Evolutionary conservation across 2,888 invertebrate genomes (phyloP), one percentile per base, ranked within the genome.

Genomic region (Pardosa pseudoannulata): DNA sequence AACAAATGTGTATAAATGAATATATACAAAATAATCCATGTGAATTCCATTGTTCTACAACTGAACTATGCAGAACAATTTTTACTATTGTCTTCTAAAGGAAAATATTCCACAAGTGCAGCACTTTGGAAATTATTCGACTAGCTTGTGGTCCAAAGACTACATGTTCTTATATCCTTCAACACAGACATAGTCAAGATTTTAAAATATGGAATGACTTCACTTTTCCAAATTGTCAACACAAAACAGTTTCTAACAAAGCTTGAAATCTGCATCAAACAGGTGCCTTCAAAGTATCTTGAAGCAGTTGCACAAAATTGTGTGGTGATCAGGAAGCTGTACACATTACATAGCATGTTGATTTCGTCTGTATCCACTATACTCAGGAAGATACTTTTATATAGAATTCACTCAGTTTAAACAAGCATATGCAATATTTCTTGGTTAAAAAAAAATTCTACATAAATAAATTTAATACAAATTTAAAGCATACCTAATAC

Each of bases 361-460:
- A 56, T 56, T 56, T 56, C 56, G 56, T 56, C 56, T 56, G 56
- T 56, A 56, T 23, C 23, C 56, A 56, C 56, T 56, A 56, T 56
- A 56, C 56, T 11, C 56, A 23, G 56, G 56, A 23, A 56, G 23
- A 56, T 56, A 23, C 23, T 23, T 56, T 19, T 23, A 56, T 56
- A 23, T 56, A 56, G 23, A 56, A 56, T 23, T 11, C 23, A 56
- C 23, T 56, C 23, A 56, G 23, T 23, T 56, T 23, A 23, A 56
- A 56, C 19, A 56, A 56, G 23, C 9, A 46, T 36, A 36, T 7
- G n/a, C n/a, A n/a, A n/a, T n/a, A n/a, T n/a, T n/a, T n/a, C n/a
- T n/a, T n/a, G n/a, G n/a, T n/a, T n/a, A n/a, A n/a, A n/a, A n/a
- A n/a, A n/a, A n/a, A n/a, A n/a, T n/a, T n/a, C n/a, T n/a, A n/a